Conservation (phyloP, 2,888 invertebrate genomes). For the Polymixis lichenea region DNA sequence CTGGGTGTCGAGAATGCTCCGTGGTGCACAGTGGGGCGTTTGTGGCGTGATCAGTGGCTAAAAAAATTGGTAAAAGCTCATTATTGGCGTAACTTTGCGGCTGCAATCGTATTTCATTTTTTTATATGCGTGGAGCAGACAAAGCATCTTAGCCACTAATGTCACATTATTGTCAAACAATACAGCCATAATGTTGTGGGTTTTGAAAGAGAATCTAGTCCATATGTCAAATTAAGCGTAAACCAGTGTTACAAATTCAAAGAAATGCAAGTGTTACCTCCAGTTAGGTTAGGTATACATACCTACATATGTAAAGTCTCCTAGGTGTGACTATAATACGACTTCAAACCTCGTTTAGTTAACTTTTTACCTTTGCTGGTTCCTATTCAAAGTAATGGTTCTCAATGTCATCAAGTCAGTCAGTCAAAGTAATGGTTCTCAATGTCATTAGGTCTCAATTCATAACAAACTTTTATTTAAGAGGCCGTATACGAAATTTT, state of each 20-base stretch:
- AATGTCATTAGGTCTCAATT: not conserved
- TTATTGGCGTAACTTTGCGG: slow-evolving; percentile 75
- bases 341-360: no score
- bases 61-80: slow-evolving; percentile 73
- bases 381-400: not conserved
- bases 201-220: slow-evolving; percentile 30
- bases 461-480: not conserved
- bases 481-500: no score
- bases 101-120: slow-evolving; percentile 68
- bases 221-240: slow-evolving; percentile 26
- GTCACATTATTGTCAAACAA: slow-evolving; percentile 56
- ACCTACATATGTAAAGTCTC: no score
- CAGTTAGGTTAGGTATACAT: no score
- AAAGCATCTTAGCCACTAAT: slow-evolving; percentile 58
- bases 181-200: slow-evolving; percentile 45
- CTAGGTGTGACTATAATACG: no score
- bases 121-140: slow-evolving; percentile 50
- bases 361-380: no score
- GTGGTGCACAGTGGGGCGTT: slow-evolving; percentile 75
- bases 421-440: no score
- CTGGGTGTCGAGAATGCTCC: slow-evolving; percentile 46
- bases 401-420: no score
- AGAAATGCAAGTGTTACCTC: not conserved
- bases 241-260: not conserved
- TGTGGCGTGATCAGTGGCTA: slow-evolving; percentile 70